Conservation (phyloP, 2,113 vertebrate genomes). For the Plotosus lineatus region DNA sequence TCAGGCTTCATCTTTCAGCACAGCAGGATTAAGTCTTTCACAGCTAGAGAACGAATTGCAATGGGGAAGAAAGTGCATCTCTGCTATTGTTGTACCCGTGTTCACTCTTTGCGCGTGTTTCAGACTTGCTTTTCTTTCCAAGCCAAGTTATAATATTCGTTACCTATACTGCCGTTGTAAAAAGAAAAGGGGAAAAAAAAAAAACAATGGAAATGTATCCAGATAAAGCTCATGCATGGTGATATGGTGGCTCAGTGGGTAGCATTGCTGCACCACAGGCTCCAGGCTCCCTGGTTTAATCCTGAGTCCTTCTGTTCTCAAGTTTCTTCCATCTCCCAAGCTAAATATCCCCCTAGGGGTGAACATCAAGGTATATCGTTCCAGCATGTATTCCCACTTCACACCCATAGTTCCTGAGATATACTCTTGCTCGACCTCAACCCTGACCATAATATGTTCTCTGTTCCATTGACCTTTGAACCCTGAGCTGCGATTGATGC, state of each 20-base stretch:
- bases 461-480: too few species aligned
- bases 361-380: not conserved
- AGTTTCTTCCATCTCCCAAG: not conserved
- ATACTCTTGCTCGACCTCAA: not conserved
- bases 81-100: not conserved
- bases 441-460: too few species aligned
- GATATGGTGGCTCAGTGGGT: not conserved
- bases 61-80: not conserved
- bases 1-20: conserved; percentile 25
- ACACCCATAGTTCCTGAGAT: not conserved
- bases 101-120: not conserved
- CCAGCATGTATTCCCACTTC: not conserved
- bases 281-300: not conserved
- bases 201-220: not conserved
- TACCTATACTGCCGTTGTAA: not conserved
- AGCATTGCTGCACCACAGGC: not conserved
- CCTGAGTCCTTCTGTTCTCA: not conserved
- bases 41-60: not conserved
- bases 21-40: conserved; percentile 32
- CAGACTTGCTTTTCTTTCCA: not conserved
- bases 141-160: not conserved
- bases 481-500: too few species aligned
- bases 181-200: not conserved
- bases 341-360: not conserved
- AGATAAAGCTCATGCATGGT: not conserved